phyloP scores from a whole-genome alignment of 2,113 vertebrate species.

The Alces alces region DNA sequence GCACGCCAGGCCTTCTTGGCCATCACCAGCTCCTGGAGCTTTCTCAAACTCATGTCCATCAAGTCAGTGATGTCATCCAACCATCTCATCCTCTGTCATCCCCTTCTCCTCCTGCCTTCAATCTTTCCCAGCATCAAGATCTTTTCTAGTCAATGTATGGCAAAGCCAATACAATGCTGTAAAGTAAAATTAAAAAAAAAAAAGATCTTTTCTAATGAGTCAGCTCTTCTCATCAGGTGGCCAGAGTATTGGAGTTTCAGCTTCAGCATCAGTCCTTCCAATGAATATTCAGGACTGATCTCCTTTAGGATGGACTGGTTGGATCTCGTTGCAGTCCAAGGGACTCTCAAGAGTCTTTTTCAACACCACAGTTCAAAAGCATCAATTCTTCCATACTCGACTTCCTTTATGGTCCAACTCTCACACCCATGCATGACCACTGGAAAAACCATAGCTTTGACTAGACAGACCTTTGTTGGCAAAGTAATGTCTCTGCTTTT shows the following conservation, averaged over 20 bases:
- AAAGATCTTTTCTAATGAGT: neutral
- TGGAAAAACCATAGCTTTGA: neutral
- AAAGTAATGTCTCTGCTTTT: neutral
- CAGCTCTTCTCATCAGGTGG: neutral
- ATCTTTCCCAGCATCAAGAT: neutral
- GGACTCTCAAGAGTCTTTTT: neutral
- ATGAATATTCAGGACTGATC: neutral
- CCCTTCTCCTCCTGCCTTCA: neutral
- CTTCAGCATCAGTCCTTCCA: neutral
- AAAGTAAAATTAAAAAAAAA: too few relatives aligned
- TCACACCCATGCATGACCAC: neutral
- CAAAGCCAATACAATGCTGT: too few relatives aligned
- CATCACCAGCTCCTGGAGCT: neutral
- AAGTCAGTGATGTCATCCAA: neutral
- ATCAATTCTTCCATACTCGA: neutral
- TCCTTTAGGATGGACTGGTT: neutral
- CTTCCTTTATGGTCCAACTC: neutral
- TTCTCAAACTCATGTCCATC: neutral
- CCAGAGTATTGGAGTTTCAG: neutral
- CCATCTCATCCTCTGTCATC: neutral
- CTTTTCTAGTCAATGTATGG: neutral
- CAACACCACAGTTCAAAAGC: neutral
- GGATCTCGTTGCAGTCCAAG: neutral
- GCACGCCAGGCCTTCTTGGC: neutral
- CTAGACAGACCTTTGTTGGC: neutral